Conservation (phyloP, 2,888 invertebrate species). For the Pterostichus madidus region DNA sequence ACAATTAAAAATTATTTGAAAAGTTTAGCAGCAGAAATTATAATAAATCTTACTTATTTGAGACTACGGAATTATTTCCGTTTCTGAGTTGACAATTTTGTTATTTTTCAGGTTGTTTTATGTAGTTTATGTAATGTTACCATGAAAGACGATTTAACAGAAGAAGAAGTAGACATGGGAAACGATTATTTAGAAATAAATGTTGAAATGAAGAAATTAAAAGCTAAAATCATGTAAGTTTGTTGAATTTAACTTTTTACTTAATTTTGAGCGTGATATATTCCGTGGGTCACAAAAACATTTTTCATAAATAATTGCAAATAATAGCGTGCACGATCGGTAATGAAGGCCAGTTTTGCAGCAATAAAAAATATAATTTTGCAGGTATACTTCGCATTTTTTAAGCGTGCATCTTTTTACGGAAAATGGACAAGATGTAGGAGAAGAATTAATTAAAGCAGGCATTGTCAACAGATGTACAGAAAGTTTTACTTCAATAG, state of each 20-base stretch:
- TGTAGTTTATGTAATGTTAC: constrained; percentile 48
- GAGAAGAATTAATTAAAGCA: constrained; percentile 60
- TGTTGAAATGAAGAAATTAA: constrained; percentile 50
- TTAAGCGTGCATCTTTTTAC: constrained; percentile 45
- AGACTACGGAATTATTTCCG: background rate
- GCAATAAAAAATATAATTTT: background rate
- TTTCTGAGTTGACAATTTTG: background rate
- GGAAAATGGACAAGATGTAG: constrained; percentile 54
- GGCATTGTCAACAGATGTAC: constrained; percentile 31
- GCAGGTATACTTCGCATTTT: background rate
- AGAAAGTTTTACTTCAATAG: background rate
- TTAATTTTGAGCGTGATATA: background rate
- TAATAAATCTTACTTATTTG: background rate
- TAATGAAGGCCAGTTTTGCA: background rate
- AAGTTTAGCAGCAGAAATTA: background rate
- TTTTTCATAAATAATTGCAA: too few species aligned
- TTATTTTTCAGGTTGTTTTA: constrained; percentile 37
- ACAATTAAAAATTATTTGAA: background rate
- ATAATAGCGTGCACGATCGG: background rate
- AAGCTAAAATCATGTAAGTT: constrained; percentile 57
- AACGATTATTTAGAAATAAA: constrained; percentile 62
- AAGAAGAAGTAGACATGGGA: constrained; percentile 54
- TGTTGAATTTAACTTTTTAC: background rate
- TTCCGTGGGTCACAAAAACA: too few species aligned
- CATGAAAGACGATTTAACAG: constrained; percentile 54